Conservation (phyloP, 2,113 vertebrate genomes). For the Gorsachius goisagi region DNA sequence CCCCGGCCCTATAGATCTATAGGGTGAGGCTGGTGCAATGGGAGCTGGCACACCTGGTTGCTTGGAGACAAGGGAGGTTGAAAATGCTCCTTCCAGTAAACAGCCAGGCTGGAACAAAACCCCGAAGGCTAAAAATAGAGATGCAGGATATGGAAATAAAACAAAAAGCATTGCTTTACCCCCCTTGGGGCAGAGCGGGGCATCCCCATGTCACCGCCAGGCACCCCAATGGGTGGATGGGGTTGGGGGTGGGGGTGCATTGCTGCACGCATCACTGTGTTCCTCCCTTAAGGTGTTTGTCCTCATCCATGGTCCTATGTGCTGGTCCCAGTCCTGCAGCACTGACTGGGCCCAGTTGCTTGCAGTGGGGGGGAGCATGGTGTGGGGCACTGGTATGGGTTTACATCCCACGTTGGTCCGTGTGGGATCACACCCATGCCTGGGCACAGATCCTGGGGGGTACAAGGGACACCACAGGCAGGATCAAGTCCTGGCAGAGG, state of each 20-base stretch:
- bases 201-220: fast-evolving
- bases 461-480: fast-evolving
- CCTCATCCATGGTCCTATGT: neutral
- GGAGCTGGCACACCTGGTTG: conserved; percentile 63
- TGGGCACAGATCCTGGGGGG: neutral
- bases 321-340: neutral
- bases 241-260: no score
- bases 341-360: neutral
- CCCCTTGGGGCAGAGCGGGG: neutral
- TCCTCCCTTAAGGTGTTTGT: neutral
- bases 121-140: conserved; percentile 58
- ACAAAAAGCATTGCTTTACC: neutral
- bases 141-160: conserved; percentile 30
- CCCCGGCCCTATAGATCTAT: neutral
- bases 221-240: neutral
- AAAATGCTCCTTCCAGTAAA: conserved; percentile 62
- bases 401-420: fast-evolving
- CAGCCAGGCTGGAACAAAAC: conserved; percentile 63
- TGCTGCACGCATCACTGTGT: neutral
- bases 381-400: neutral
- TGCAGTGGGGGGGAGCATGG: fast-evolving
- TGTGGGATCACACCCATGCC: neutral
- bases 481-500: neutral
- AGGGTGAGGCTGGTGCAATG: neutral
- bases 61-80: conserved; percentile 53